These are phyloP conservation scores for Trachelus troglodyta DNA, from an alignment of 2,888 invertebrate species.

Conservation along the genomic window DNA sequence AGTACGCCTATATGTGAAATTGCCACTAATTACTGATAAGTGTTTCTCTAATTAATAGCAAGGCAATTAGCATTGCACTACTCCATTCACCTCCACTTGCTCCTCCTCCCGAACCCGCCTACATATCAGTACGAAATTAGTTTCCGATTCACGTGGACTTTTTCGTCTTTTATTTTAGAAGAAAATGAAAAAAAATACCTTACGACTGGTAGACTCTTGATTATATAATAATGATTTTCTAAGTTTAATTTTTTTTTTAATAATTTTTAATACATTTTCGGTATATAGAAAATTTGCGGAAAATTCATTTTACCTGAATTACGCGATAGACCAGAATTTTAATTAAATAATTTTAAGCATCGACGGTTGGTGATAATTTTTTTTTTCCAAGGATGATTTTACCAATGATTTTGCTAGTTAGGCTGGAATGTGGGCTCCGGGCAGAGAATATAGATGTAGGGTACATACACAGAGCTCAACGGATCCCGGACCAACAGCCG, in stretches of 20 bases:
- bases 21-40: slow-evolving; percentile 17
- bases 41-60: slow-evolving; percentile 21
- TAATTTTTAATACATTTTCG: too few relatives aligned
- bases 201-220: background rate
- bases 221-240: background rate
- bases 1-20: background rate
- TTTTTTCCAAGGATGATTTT: background rate
- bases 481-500: slow-evolving; percentile 34
- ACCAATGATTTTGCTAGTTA: background rate
- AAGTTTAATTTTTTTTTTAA: too few relatives aligned
- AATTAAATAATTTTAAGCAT: background rate
- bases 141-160: background rate
- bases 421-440: background rate
- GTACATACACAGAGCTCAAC: slow-evolving; percentile 30
- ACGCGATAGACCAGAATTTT: background rate
- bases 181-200: background rate
- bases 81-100: slow-evolving; percentile 12
- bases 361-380: background rate
- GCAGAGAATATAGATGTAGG: background rate
- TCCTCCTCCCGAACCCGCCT: background rate
- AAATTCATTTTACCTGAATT: too few relatives aligned
- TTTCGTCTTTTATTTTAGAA: background rate
- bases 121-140: background rate
- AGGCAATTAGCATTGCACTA: slow-evolving; percentile 15
- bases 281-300: too few relatives aligned